phyloP scores from a whole-genome alignment of 2,113 vertebrate genomes.

The Arothron firmamentum region DNA sequence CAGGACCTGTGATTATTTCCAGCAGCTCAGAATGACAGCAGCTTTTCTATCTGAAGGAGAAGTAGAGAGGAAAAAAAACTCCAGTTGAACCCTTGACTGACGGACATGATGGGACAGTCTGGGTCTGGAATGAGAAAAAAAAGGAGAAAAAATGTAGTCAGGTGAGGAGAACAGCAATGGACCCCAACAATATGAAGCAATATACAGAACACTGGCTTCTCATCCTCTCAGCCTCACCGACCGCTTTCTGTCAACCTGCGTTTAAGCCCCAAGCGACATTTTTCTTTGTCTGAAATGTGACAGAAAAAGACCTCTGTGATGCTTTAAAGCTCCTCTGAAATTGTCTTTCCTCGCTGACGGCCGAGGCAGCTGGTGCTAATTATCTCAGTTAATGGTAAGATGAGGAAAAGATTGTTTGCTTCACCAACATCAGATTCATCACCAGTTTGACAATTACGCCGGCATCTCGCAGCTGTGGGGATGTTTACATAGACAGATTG shows the following conservation, averaged over 20 bases:
- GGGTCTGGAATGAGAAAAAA: slow-evolving; percentile 34
- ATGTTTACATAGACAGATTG: slow-evolving; percentile 26
- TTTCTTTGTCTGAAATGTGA: slow-evolving; percentile 19
- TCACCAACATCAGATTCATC: slow-evolving; percentile 49
- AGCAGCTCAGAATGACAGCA: slow-evolving; percentile 44
- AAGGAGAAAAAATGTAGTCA: slow-evolving; percentile 44
- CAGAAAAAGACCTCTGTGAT: slow-evolving; percentile 14
- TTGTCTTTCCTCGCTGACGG: slow-evolving; percentile 22
- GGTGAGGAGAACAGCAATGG: slow-evolving; percentile 46
- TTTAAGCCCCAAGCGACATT: slow-evolving; percentile 15
- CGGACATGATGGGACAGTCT: slow-evolving; percentile 63
- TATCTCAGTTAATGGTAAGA: slow-evolving; percentile 48
- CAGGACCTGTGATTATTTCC: slow-evolving; percentile 61
- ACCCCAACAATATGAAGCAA: slow-evolving; percentile 29
- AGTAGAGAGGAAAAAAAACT: slow-evolving; percentile 56
- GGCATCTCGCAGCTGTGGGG: slow-evolving; percentile 31
- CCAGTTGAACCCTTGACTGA: slow-evolving; percentile 71
- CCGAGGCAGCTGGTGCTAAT: slow-evolving; percentile 53
- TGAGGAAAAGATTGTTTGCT: slow-evolving; percentile 47
- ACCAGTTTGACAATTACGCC: slow-evolving; percentile 45
- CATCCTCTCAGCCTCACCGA: slow-evolving; percentile 7
- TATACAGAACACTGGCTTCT: background rate
- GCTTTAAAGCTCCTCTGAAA: slow-evolving; percentile 12
- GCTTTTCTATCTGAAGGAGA: slow-evolving; percentile 59
- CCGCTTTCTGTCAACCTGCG: background rate